These are phyloP conservation scores for Aeoliscus strigatus DNA, from an alignment of 2,797 vertebrate genomes.

Conservation along the genomic window DNA sequence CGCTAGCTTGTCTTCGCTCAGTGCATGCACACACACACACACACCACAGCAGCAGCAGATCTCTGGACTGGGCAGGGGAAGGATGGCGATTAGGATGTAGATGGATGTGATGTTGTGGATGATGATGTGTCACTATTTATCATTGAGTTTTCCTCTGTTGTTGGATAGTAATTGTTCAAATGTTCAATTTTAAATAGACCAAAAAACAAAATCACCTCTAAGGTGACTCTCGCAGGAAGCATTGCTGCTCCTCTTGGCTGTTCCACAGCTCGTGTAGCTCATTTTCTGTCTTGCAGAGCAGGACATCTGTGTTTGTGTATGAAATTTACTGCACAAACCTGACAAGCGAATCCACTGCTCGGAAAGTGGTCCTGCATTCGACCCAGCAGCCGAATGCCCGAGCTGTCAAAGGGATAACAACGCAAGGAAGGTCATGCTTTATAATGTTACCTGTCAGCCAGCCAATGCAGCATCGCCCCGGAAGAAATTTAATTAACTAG, in stretches of 20 bases:
- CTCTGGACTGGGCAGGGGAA: conserved; percentile 1
- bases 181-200: too few species aligned
- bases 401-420: conserved; percentile 58
- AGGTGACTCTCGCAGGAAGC: too few species aligned
- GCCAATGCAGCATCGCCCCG: conserved; percentile 57
- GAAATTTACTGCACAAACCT: conserved; percentile 18
- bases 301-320: too few species aligned
- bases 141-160: neutral
- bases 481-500: conserved; percentile 74
- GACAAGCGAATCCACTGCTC: conserved; percentile 33
- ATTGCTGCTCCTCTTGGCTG: too few species aligned
- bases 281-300: too few species aligned
- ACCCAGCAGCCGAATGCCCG: conserved; percentile 28
- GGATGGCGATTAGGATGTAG: neutral
- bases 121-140: neutral
- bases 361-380: conserved; percentile 32
- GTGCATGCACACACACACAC: conserved; percentile 21
- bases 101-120: neutral
- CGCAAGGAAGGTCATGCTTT: conserved; percentile 64
- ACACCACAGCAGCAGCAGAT: conserved; percentile 12
- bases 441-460: conserved; percentile 73
- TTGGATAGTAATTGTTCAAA: conserved; percentile 1
- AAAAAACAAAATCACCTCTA: too few species aligned
- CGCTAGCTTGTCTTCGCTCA: conserved; percentile 44
- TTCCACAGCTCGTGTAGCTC: too few species aligned